phyloP scores from a whole-genome alignment of 2,888 invertebrate species.

The Acanthosoma haemorrhoidale region DNA sequence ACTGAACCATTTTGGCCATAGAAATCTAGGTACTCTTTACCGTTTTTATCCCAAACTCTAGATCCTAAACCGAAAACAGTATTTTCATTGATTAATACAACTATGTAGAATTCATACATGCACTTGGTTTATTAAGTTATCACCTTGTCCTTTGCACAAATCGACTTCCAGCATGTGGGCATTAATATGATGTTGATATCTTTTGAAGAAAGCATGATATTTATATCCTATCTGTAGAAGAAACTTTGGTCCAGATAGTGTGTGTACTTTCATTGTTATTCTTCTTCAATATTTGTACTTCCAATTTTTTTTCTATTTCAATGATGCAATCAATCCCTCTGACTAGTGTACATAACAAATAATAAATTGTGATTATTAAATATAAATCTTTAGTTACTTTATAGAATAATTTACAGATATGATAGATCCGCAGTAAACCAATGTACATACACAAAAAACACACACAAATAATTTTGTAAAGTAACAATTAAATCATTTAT shows the following conservation, averaged over 20 bases:
- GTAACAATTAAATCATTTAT: no score
- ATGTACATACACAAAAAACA: background rate
- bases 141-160: slow-evolving; percentile 38
- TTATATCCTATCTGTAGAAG: background rate
- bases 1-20: slow-evolving; percentile 92
- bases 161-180: slow-evolving; percentile 33
- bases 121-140: background rate
- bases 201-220: background rate
- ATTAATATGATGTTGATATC: slow-evolving; percentile 32
- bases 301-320: background rate
- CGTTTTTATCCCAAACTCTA: slow-evolving; percentile 91
- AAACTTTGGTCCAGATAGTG: background rate
- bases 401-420: no score
- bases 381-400: no score
- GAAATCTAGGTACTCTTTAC: slow-evolving; percentile 86
- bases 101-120: no score
- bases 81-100: no score
- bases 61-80: slow-evolving; percentile 58
- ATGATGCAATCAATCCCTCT: no score
- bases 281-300: background rate
- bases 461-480: background rate
- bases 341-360: no score
- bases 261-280: background rate
- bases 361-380: background rate
- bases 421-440: no score